phyloP scores from a whole-genome alignment of 2,888 invertebrate species.

The Leucania comma region DNA sequence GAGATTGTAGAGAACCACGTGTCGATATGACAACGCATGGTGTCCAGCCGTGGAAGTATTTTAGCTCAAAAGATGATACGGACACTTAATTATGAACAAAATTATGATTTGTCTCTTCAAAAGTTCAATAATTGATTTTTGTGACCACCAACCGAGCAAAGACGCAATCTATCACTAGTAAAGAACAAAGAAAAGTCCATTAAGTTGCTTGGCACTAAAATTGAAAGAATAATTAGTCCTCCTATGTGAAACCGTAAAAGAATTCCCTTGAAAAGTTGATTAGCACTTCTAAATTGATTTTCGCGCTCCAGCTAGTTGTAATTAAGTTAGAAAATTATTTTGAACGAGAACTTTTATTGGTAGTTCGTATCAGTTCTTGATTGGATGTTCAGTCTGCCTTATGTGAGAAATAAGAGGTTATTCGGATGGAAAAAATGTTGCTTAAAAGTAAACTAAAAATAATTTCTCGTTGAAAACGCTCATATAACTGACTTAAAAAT shows the following conservation, averaged over 20 bases:
- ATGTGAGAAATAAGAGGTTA: background rate
- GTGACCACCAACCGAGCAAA: background rate
- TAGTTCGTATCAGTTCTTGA: constrained; percentile 20
- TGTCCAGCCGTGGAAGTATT: background rate
- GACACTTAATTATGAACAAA: background rate
- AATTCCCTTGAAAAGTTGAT: constrained; percentile 46
- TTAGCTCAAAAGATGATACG: background rate
- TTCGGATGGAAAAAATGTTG: too few relatives aligned
- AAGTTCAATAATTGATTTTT: background rate
- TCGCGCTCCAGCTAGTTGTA: constrained; percentile 33
- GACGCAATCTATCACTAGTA: background rate
- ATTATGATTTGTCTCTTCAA: too few relatives aligned
- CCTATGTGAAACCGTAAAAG: constrained; percentile 33
- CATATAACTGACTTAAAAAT: too few relatives aligned
- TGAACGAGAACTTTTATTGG: constrained; percentile 27
- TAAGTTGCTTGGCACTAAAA: constrained; percentile 22
- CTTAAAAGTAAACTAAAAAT: too few relatives aligned
- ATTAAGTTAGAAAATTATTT: constrained; percentile 46
- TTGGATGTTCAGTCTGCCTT: constrained; percentile 9
- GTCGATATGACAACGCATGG: background rate
- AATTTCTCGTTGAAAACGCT: too few relatives aligned
- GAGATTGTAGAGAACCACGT: too few relatives aligned
- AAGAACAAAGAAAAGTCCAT: constrained; percentile 11
- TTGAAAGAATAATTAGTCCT: constrained; percentile 35
- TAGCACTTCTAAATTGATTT: constrained; percentile 48